Conservation (phyloP, 1,140 invertebrate species). For the Octopus bimaculoides region DNA sequence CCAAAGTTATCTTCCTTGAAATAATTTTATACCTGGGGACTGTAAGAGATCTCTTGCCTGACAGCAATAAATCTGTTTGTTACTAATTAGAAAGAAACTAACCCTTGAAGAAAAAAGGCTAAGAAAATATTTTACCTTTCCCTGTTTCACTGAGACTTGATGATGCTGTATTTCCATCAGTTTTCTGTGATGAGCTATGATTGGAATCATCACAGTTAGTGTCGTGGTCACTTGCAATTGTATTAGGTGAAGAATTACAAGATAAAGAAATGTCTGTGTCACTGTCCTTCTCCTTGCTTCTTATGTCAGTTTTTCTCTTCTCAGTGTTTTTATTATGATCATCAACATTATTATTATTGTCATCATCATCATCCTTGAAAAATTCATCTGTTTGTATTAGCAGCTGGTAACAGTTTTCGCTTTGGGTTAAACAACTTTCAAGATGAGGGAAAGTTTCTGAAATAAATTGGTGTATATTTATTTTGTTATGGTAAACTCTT, state of each 20-base stretch:
- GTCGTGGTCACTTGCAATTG: no score
- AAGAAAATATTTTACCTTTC: background rate
- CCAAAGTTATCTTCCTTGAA: no score
- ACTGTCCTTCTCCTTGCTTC: no score
- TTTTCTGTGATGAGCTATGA: background rate
- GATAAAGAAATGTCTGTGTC: no score
- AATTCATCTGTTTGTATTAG: constrained; percentile 52
- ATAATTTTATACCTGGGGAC: no score
- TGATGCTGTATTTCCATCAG: background rate
- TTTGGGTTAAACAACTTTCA: constrained; percentile 44
- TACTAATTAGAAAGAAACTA: no score
- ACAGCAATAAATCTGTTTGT: no score
- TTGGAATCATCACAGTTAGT: background rate
- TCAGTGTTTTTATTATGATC: constrained; percentile 6
- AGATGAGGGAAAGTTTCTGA: constrained; percentile 44
- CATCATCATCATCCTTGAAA: constrained; percentile 38
- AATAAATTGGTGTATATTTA: background rate
- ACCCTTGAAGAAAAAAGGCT: background rate
- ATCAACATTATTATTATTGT: background rate
- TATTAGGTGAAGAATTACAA: no score
- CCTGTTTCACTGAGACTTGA: background rate
- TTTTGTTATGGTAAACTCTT: no score
- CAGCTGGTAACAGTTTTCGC: constrained; percentile 55
- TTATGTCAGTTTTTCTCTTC: no score
- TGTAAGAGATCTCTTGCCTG: no score